A percentile compares a stretch with the other conserved stretches of the same genome.
These are phyloP conservation scores for Nebria salina DNA, from an alignment of 2,888 invertebrate species.

Conservation along the genomic window DNA sequence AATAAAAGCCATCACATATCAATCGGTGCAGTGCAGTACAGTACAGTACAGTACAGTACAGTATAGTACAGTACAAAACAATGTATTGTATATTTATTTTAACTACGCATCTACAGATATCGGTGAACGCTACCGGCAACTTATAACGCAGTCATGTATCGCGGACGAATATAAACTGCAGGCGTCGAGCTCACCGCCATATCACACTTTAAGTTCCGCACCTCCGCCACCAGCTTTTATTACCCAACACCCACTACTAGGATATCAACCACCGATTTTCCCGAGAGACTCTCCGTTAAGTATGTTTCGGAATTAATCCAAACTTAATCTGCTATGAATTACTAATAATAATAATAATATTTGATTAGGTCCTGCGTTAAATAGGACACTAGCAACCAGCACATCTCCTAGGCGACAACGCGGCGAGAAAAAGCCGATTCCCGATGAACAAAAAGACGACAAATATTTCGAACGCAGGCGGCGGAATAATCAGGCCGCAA, in stretches of 20 bases:
- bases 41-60: no score
- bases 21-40: no score
- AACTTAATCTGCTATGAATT: constrained; percentile 8
- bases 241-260: constrained; percentile 25
- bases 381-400: constrained; percentile 33
- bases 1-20: no score
- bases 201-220: background rate
- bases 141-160: constrained; percentile 28
- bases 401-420: constrained; percentile 67
- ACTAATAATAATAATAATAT: background rate
- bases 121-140: constrained; percentile 36
- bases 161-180: constrained; percentile 34
- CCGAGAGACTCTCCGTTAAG: constrained; percentile 30
- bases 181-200: background rate
- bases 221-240: constrained; percentile 18
- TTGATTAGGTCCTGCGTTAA: constrained; percentile 29
- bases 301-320: background rate
- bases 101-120: constrained; percentile 7
- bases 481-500: constrained; percentile 91
- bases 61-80: no score
- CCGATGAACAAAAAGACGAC: constrained; percentile 86
- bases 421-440: constrained; percentile 87
- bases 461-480: constrained; percentile 89
- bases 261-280: constrained; percentile 30
- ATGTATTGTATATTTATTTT: no score